Base-by-base conservation (phyloP, 92 coral and sea anemone genomes). In the Paragorgia papillata region DNA sequence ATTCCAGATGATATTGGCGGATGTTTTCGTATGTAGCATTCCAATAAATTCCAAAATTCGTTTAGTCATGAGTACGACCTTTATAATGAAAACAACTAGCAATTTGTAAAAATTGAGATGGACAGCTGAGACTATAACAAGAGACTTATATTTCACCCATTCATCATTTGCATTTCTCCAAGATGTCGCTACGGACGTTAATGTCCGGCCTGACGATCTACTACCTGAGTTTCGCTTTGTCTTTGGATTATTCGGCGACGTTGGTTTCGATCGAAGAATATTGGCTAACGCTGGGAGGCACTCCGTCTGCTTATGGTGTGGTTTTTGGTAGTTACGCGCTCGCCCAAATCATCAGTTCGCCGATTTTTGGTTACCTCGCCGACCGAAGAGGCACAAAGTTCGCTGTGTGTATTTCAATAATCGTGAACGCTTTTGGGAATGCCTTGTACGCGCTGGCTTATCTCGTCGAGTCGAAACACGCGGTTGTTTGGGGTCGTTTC, bases 301-400 rank as follows among this genome's bases (percentile, higher is more conserved):
- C 81, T 39, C 68, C 82, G 2, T 76, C 71, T 32, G 76, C 68
- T 27, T 95, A 85, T 31, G 99, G 99, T 37, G 86, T 89, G 49
- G 90, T 89, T 71, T 95, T 89, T 34, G 99, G 99, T 6, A 91
- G 91, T 53, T 95, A 91, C 74, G 99, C 99, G 7, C 82, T 95
- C 10, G 90, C 92, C 14, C 99, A 95, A 55, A 84, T 93, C 19
- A 54, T 89, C 15, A 83, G 84, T 50, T 89, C 99, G 59, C 99
- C 97, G 4, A 74, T 95, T 20, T 81, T 95, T 8, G 99, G 99
- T 31, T 95, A 95, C 55, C 73, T 95, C 49, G 89, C 99, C 20
- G 99, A 95, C 76, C 82, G 88, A 27, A 89, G 85, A 31, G 99
- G 99, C 63, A 75, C 92, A 33, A 95, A 95, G 75, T 95, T 91